Percentiles rank a stretch among this genome's conserved stretches.
Evolutionary conservation across 2,113 vertebrate species (phyloP).

Genomic region (Pomatostomus ruficeps): DNA sequence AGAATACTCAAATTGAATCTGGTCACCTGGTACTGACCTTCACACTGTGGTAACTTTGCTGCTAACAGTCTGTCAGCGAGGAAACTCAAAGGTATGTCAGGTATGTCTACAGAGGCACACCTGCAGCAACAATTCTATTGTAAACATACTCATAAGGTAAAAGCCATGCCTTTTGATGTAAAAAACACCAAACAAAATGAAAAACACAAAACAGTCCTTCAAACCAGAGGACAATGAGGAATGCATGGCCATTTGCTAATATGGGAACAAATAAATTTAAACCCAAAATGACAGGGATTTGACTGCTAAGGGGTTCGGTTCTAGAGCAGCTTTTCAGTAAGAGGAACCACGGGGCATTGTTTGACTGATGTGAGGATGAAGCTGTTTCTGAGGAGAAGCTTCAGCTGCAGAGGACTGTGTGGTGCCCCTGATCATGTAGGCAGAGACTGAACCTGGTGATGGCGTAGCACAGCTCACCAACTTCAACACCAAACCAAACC

Average conservation of each 20-base stretch:
- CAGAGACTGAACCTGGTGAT: not conserved
- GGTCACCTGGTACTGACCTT: not conserved
- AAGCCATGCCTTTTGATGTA: not conserved
- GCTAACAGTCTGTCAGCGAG: not conserved
- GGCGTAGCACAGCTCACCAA: not conserved
- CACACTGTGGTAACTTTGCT: not conserved
- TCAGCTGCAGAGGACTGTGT: not conserved
- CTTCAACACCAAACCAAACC: not conserved
- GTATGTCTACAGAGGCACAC: not conserved
- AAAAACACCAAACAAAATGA: not conserved
- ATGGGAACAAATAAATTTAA: not conserved
- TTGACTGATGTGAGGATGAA: not conserved
- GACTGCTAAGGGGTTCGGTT: not conserved
- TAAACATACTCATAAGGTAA: not conserved
- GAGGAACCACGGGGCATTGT: accelerated
- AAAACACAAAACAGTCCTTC: not conserved
- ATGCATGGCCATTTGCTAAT: not conserved
- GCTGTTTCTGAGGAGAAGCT: not conserved
- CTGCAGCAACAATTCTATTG: not conserved
- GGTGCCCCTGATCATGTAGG: too few species aligned
- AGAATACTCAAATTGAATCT: not conserved
- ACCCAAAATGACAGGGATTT: not conserved
- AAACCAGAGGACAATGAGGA: not conserved
- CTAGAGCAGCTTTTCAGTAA: not conserved
- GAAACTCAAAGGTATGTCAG: not conserved